Conservation (phyloP, 2,113 vertebrate genomes). For the Toxotes jaculatrix region DNA sequence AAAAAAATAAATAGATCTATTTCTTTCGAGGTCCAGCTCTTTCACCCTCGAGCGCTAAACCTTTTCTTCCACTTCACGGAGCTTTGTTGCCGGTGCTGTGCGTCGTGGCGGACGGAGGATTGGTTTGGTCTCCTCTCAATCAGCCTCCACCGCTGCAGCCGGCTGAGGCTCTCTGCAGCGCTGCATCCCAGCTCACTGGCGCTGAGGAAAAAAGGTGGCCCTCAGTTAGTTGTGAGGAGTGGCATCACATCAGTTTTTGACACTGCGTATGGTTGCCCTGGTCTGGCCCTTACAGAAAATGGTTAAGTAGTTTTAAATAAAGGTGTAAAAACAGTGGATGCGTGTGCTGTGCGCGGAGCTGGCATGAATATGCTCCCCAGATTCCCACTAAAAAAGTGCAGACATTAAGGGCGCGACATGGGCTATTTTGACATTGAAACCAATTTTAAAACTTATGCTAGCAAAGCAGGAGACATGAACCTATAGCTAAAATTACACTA, state of each 20-base stretch:
- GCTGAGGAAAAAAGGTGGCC: constrained; percentile 50
- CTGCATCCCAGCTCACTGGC: constrained; percentile 66
- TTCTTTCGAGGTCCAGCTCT: constrained; percentile 9
- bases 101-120: constrained; percentile 55
- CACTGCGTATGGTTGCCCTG: background rate
- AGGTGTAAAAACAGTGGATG: background rate
- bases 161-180: constrained; percentile 65
- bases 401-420: too few relatives aligned
- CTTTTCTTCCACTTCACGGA: constrained; percentile 31
- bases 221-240: constrained; percentile 60
- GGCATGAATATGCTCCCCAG: too few relatives aligned
- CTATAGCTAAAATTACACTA: background rate
- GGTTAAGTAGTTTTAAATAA: too few relatives aligned
- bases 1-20: background rate
- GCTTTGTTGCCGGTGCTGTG: constrained; percentile 37
- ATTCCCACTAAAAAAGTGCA: too few relatives aligned
- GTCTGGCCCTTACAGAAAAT: too few relatives aligned
- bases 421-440: too few relatives aligned
- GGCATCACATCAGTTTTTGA: constrained; percentile 40
- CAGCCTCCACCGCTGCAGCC: constrained; percentile 65
- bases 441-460: background rate
- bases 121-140: constrained; percentile 42
- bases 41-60: background rate
- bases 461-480: background rate
- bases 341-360: too few relatives aligned